Evolutionary conservation across 2,113 vertebrate genomes (phyloP), one percentile per base, ranked within the genome.

Genomic region (Leuciscus idus): DNA sequence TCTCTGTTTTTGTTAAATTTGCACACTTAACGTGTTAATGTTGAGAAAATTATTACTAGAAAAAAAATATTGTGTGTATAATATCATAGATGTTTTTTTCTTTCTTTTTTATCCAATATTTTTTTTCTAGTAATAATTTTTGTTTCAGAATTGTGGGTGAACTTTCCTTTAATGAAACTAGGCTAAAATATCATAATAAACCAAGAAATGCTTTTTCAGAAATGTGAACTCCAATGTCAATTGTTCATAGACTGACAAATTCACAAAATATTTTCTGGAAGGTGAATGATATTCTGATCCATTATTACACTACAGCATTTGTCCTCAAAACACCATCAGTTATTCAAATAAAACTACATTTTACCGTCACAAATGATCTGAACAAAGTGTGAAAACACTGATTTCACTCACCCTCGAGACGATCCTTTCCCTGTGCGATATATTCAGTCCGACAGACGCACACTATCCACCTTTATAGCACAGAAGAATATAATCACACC

Each of bases 401-500:
- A 26, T 46, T 26, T 46, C 13, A 11, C 57, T 61, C 78, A 30
- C 59, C 79, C 15, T 30, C 2, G 17, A 64, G 59, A 21, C 17
- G 8, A 30, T 6, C 10, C 33, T 30, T 6, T 48, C 0, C 72
- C 43, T 36, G 52, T 59, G 28, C 0, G 19, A 78, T 30, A 77
- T 30, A 33, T 57, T 57, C 26, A 77, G 9, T 11, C 55, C 9
- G 6, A 61, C 68, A 72, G 33, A 43, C 5, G 21, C 36, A 73
- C 30, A 77, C 30, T 21, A 26, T 48, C 61, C n/a, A 81, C n/a
- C 79, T 52, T 68, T 12, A 33, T 33, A 82, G 46, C 43, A 68
- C 4, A 52, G 23, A 46, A 64, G 64, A 28, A 28, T 33, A 75
- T 8, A 46, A 52, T 82, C 46, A 70, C 62, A n/a, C 12, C 62